phyloP scores from a whole-genome alignment of 2,797 vertebrate genomes.

The Schizopygopsis malacanthus region DNA sequence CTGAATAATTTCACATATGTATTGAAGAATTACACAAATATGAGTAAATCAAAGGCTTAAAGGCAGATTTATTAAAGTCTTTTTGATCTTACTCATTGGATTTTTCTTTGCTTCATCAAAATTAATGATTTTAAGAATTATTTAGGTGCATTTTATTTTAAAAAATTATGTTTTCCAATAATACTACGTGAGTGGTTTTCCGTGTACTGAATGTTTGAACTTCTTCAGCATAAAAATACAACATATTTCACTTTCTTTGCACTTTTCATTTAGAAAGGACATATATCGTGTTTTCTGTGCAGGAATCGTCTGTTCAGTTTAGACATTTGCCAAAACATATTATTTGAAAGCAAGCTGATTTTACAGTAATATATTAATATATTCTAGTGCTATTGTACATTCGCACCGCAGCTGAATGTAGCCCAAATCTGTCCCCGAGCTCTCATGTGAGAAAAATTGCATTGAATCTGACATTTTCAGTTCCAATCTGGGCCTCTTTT shows the following conservation, averaged over 20 bases:
- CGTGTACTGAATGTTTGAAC: not conserved
- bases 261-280: not conserved
- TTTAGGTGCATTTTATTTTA: not conserved
- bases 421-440: not conserved
- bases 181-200: not conserved
- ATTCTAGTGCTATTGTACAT: not conserved
- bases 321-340: not conserved
- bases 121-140: not conserved
- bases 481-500: not conserved
- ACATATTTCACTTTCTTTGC: not conserved
- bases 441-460: not conserved
- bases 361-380: not conserved
- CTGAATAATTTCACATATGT: slow-evolving; percentile 37
- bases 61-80: not conserved
- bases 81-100: not conserved
- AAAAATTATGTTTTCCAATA: not conserved
- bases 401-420: not conserved
- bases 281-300: not conserved
- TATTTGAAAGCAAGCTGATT: not conserved
- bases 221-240: not conserved
- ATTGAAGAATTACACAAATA: not conserved
- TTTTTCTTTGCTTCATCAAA: not conserved
- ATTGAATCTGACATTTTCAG: not conserved
- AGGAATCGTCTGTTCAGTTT: not conserved
- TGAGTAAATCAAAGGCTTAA: not conserved